phyloP scores from a whole-genome alignment of 2,797 vertebrate genomes.

The Ctenopoma multispine region DNA sequence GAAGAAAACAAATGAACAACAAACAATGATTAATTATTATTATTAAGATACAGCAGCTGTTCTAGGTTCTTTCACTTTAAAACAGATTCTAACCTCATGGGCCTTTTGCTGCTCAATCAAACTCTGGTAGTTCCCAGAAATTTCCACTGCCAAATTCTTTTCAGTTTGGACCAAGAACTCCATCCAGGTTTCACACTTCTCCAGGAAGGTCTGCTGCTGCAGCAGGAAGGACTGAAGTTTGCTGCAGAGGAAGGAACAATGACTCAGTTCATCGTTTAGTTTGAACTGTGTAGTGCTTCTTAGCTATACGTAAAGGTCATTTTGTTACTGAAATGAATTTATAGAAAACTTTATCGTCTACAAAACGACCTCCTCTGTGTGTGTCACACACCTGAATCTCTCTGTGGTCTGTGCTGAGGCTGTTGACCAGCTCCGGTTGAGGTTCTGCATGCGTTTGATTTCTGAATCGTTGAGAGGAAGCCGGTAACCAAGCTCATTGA shows the following conservation, averaged over 20 bases:
- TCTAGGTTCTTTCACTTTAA: neutral
- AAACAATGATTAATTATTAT: neutral
- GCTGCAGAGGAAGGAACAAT: constrained; percentile 76
- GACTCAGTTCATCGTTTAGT: neutral
- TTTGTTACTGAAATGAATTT: neutral
- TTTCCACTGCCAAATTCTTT: constrained; percentile 92
- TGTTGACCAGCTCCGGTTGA: constrained; percentile 93
- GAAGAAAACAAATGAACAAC: constrained; percentile 43
- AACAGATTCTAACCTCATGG: constrained; percentile 86
- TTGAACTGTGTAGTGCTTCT: neutral
- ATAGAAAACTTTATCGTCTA: no score
- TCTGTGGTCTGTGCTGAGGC: constrained; percentile 92
- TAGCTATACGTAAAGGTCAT: neutral
- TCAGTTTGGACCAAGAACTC: constrained; percentile 95
- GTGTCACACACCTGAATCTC: constrained; percentile 90
- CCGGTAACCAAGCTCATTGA: constrained; percentile 94
- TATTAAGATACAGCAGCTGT: neutral
- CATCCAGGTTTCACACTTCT: constrained; percentile 99
- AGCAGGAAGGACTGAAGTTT: constrained; percentile 95
- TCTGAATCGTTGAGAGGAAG: constrained; percentile 95
- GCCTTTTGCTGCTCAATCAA: constrained; percentile 94
- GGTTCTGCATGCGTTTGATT: constrained; percentile 94
- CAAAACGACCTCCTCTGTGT: neutral
- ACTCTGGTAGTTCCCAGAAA: constrained; percentile 94
- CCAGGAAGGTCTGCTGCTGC: constrained; percentile 95